Percentiles rank a stretch among this genome's conserved stretches.
phyloP scores from a whole-genome alignment of 2,797 vertebrate genomes.

The Gambelia wislizenii region DNA sequence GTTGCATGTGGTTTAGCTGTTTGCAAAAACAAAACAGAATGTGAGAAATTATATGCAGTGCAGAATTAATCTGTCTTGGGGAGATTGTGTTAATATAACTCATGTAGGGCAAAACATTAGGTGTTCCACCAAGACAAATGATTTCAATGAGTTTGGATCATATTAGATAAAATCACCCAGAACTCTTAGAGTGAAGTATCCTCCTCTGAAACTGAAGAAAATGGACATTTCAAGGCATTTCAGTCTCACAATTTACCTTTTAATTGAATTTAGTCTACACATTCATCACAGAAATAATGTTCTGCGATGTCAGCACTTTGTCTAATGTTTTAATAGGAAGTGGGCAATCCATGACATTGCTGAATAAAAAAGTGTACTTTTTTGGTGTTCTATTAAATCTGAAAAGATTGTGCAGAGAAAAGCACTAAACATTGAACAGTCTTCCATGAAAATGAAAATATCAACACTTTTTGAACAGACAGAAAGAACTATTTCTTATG shows the following conservation, averaged over 20 bases:
- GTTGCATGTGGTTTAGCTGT: slow-evolving; percentile 6
- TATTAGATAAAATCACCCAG: slow-evolving; percentile 9
- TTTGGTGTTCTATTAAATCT: slow-evolving; percentile 5
- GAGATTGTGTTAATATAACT: background rate
- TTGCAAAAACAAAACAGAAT: slow-evolving; percentile 3
- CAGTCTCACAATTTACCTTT: slow-evolving; percentile 34
- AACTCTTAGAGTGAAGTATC: background rate
- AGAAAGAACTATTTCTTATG: slow-evolving; percentile 44
- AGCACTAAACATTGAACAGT: slow-evolving; percentile 35
- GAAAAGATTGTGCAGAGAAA: slow-evolving; percentile 25
- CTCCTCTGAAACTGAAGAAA: background rate
- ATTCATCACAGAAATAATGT: slow-evolving; percentile 43
- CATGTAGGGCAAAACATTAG: background rate
- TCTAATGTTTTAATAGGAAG: slow-evolving; percentile 40
- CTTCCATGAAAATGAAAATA: slow-evolving; percentile 53
- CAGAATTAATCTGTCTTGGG: background rate
- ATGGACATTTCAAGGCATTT: slow-evolving; percentile 37
- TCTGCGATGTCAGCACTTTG: slow-evolving; percentile 40
- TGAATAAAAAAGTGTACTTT: background rate
- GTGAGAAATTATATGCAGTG: slow-evolving; percentile 4
- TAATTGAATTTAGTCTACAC: slow-evolving; percentile 55
- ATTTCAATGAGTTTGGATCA: background rate
- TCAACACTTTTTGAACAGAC: slow-evolving; percentile 45
- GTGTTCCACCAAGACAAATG: background rate
- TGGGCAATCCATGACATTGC: slow-evolving; percentile 18